phyloP scores from a whole-genome alignment of 2,113 vertebrate genomes.

The Nannobrachium achirus region DNA sequence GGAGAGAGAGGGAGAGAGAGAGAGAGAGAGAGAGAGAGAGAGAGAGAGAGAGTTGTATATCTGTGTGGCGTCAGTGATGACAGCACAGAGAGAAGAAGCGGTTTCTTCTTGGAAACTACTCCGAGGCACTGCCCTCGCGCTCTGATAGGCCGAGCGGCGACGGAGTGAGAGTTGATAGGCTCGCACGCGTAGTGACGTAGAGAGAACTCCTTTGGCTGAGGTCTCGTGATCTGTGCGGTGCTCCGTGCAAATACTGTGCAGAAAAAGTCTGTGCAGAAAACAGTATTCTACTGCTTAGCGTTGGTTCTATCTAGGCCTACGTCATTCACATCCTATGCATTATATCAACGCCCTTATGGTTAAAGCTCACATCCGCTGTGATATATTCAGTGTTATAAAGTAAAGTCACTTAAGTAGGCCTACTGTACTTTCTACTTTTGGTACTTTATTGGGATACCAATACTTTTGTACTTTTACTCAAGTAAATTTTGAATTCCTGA shows the following conservation, averaged over 20 bases:
- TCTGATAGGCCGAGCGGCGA: conserved; percentile 63
- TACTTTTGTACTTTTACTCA: too few relatives aligned
- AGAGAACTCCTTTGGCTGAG: conserved; percentile 9
- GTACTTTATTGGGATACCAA: too few relatives aligned
- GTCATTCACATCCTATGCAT: conserved; percentile 1
- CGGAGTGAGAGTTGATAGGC: conserved; percentile 46
- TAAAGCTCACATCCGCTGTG: neutral
- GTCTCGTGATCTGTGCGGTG: conserved; percentile 16
- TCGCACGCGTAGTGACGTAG: conserved; percentile 49
- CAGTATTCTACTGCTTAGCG: too few relatives aligned
- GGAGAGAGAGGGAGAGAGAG: too few relatives aligned
- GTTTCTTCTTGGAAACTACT: conserved; percentile 66
- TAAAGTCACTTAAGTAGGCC: too few relatives aligned
- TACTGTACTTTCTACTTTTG: too few relatives aligned
- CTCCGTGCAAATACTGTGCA: neutral
- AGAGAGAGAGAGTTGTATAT: neutral
- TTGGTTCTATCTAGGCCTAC: neutral
- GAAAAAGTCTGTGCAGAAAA: too few relatives aligned
- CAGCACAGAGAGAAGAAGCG: conserved; percentile 30
- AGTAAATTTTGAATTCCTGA: too few relatives aligned
- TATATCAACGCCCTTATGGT: conserved; percentile 1
- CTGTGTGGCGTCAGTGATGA: neutral
- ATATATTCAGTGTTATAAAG: too few relatives aligned
- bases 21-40: too few relatives aligned
- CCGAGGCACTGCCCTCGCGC: conserved; percentile 55